These are phyloP conservation scores for Heterohyrax brucei DNA, from an alignment of 2,797 vertebrate genomes.

Conservation along the genomic window DNA sequence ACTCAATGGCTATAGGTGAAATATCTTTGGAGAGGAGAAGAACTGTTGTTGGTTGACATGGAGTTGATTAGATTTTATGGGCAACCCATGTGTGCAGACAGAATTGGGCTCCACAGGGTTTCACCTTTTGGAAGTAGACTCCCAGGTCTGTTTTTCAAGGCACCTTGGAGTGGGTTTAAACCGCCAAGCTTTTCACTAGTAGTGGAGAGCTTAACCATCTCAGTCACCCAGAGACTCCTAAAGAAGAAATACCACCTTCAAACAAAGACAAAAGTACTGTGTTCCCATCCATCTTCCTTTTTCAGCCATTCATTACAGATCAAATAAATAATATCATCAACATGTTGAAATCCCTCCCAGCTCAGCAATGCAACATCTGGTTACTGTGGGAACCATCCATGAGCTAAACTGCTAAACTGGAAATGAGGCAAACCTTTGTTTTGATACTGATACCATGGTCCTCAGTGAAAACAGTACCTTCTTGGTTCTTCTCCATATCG, in stretches of 20 bases:
- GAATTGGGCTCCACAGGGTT: neutral
- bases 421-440: neutral
- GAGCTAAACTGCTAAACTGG: neutral
- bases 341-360: neutral
- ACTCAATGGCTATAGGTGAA: neutral
- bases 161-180: no score
- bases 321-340: conserved; percentile 36
- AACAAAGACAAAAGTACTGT: neutral
- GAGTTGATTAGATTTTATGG: no score
- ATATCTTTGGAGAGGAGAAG: neutral
- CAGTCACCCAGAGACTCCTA: neutral
- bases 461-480: neutral
- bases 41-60: neutral
- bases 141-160: neutral
- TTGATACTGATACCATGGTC: neutral
- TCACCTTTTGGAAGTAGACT: neutral
- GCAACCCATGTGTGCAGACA: no score
- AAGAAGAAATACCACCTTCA: neutral
- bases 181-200: no score
- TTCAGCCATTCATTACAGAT: neutral
- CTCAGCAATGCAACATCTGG: neutral
- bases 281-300: neutral
- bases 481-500: neutral
- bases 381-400: neutral
- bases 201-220: no score